Conservation (phyloP, 2,888 invertebrate genomes). For the Azorinus chamasolen region DNA sequence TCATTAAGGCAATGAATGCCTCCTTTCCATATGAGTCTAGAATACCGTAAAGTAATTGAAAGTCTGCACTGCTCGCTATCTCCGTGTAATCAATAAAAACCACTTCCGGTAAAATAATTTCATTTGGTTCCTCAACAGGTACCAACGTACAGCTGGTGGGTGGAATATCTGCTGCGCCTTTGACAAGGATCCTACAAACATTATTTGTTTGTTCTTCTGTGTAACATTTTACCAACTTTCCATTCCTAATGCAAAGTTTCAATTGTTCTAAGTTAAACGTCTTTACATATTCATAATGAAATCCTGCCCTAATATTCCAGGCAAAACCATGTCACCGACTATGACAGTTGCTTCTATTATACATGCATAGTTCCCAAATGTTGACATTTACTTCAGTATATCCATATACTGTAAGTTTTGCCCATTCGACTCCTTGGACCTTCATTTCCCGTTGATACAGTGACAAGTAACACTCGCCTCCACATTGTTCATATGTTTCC, state of each 20-base stretch:
- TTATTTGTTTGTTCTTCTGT: slow-evolving; percentile 6
- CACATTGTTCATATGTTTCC: slow-evolving; percentile 8
- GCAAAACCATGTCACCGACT: slow-evolving; percentile 13
- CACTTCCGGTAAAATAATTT: background rate
- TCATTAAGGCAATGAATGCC: slow-evolving; percentile 15
- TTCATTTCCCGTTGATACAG: slow-evolving; percentile 1
- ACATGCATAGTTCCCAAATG: slow-evolving; percentile 1
- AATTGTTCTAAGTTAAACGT: slow-evolving; percentile 17
- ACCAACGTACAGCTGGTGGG: slow-evolving; percentile 5
- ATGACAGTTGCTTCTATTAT: background rate
- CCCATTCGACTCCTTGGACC: background rate
- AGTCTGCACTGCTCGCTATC: background rate
- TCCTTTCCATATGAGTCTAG: slow-evolving; percentile 8
- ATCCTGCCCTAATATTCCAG: too few relatives aligned
- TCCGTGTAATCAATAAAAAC: slow-evolving; percentile 6
- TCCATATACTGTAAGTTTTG: slow-evolving; percentile 27
- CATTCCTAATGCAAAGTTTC: background rate
- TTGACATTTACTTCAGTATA: too few relatives aligned
- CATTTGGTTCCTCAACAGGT: slow-evolving; percentile 9
- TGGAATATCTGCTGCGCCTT: slow-evolving; percentile 12
- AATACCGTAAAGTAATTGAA: slow-evolving; percentile 8
- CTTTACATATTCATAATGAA: slow-evolving; percentile 22
- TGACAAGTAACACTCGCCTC: background rate
- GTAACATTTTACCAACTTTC: background rate
- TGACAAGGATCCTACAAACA: slow-evolving; percentile 17